phyloP scores from a whole-genome alignment of 2,113 vertebrate species.

The Clarias macrocephalus region DNA sequence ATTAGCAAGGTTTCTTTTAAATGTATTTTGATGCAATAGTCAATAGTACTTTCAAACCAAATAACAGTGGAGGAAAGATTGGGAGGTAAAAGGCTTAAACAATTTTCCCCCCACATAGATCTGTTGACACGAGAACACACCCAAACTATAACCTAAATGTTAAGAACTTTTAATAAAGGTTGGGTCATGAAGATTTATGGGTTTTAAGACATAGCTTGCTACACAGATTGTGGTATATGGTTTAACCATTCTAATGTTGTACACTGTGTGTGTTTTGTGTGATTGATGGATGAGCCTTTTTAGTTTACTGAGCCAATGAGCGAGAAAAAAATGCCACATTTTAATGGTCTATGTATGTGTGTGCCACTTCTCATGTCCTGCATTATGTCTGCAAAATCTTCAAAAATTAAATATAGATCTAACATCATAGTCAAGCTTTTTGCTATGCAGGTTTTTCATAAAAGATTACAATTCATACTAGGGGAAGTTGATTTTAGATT shows the following conservation, averaged over 20 bases:
- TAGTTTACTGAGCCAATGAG: not conserved
- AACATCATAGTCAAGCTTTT: not conserved
- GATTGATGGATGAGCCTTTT: not conserved
- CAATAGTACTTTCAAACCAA: not conserved
- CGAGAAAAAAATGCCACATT: not conserved
- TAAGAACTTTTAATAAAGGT: not conserved
- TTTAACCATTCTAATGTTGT: conserved; percentile 5
- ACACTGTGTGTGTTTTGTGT: not conserved
- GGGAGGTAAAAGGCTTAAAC: not conserved
- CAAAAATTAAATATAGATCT: not conserved
- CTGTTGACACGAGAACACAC: not conserved
- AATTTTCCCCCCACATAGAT: not conserved
- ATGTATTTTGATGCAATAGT: not conserved
- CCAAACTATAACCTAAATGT: not conserved
- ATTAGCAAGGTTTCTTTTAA: not conserved
- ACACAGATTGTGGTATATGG: not conserved
- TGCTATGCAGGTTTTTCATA: conserved; percentile 9
- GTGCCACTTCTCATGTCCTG: not conserved
- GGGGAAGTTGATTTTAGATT: conserved; percentile 8
- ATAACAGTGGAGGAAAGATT: not conserved
- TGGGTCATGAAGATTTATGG: not conserved
- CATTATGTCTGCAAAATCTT: not conserved
- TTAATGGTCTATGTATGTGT: not conserved
- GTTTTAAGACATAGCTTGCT: not conserved
- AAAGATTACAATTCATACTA: not conserved